Evolutionary conservation across 2,888 invertebrate genomes (phyloP).

Genomic region (Scaeva pyrastri): DNA sequence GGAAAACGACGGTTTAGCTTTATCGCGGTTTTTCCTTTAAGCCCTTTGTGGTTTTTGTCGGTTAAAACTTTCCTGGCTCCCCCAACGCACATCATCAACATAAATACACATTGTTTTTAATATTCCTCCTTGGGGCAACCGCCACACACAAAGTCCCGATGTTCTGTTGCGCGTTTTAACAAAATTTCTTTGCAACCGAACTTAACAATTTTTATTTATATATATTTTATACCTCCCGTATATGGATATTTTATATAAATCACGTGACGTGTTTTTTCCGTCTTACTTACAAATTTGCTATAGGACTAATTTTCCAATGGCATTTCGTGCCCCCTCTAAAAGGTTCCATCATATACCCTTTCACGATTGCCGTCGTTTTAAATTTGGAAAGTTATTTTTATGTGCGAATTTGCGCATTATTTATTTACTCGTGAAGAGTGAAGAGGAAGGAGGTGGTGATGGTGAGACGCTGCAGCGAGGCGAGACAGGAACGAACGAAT

Average conservation of each 20-base stretch:
- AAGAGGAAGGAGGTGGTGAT: too few relatives aligned
- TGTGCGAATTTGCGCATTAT: constrained; percentile 26
- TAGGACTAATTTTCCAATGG: constrained; percentile 63
- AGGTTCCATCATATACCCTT: background rate
- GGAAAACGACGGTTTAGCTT: constrained; percentile 74
- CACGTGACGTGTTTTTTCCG: constrained; percentile 46
- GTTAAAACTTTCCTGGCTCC: constrained; percentile 47
- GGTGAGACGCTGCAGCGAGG: too few relatives aligned
- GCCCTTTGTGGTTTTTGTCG: constrained; percentile 67
- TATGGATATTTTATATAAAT: constrained; percentile 40
- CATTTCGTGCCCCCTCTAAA: background rate
- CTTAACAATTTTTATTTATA: background rate
- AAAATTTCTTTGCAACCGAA: constrained; percentile 45
- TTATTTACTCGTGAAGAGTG: constrained; percentile 39
- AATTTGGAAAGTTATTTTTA: constrained; percentile 43
- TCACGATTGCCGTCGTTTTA: background rate
- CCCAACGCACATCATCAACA: constrained; percentile 23
- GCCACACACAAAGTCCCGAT: constrained; percentile 38
- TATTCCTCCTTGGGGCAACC: constrained; percentile 61
- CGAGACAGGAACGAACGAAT: constrained; percentile 37
- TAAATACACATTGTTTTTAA: constrained; percentile 64
- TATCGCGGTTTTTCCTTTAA: constrained; percentile 74
- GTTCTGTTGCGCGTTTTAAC: constrained; percentile 29
- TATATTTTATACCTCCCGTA: background rate
- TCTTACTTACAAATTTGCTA: constrained; percentile 54